A percentile compares a stretch with the other conserved stretches of the same genome.
phyloP scores from a whole-genome alignment of 2,888 invertebrate genomes.

The Epinotia ramella region DNA sequence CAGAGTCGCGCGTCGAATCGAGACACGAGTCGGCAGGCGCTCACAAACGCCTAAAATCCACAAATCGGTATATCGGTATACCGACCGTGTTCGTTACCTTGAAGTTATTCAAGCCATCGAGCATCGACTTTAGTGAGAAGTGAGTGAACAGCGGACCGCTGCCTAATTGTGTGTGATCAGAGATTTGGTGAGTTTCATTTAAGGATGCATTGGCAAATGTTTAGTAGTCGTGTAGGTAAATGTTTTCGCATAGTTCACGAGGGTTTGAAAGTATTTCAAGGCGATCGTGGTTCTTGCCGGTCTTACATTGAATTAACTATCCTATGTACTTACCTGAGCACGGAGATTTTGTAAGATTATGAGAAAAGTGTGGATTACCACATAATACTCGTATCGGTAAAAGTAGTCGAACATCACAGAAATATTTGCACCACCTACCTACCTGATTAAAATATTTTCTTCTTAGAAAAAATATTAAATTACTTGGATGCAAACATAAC shows the following conservation, averaged over 20 bases:
- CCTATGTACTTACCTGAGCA: slow-evolving; percentile 38
- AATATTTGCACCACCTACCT: not conserved
- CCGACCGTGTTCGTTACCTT: slow-evolving; percentile 52
- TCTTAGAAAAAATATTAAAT: too few relatives aligned
- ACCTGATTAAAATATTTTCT: not conserved
- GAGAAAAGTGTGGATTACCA: not conserved
- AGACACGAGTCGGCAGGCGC: slow-evolving; percentile 30
- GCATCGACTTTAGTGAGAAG: slow-evolving; percentile 49
- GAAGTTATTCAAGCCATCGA: slow-evolving; percentile 55
- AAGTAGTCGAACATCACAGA: not conserved
- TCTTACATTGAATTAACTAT: slow-evolving; percentile 59
- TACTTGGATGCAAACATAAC: not conserved
- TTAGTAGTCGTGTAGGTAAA: slow-evolving; percentile 66
- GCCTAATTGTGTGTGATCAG: slow-evolving; percentile 45
- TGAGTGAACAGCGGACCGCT: slow-evolving; percentile 57
- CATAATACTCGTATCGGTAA: not conserved
- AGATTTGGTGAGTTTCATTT: slow-evolving; percentile 46
- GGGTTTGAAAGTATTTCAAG: slow-evolving; percentile 84
- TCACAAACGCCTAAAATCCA: slow-evolving; percentile 17
- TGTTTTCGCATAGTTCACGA: slow-evolving; percentile 79
- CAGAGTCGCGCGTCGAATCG: slow-evolving; percentile 69
- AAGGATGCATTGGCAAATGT: slow-evolving; percentile 42
- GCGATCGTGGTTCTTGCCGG: slow-evolving; percentile 74
- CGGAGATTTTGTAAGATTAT: slow-evolving; percentile 47
- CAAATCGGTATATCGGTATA: slow-evolving; percentile 26